Base-by-base conservation (phyloP, 1,140 invertebrate genomes). In the Melanaphis sacchari region DNA sequence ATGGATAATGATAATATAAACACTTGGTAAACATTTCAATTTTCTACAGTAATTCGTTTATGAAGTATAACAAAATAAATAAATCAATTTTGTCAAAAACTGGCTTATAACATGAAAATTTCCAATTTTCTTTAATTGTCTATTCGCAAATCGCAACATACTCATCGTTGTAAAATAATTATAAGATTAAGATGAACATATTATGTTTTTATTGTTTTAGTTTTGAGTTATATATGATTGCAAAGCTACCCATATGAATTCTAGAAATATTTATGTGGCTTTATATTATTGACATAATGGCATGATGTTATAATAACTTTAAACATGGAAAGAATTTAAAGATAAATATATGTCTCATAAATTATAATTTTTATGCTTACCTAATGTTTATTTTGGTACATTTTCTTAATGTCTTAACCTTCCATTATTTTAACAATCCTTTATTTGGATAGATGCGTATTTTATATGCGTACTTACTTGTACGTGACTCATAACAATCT, bases 351-450 rank as follows among this genome's bases (percentile, higher is more conserved):
- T 18, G 31, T 18, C 59, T 76, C 59, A n/a, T 76, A n/a, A 76
- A 76, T 76, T 76, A 76, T n/a, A 76, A 76, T 76, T 18, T 4
- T n/a, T 76, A 76, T 49, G 46, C 59, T 76, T n/a, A 76, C 15
- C 4, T n/a, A n/a, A 76, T 76, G 59, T 76, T 76, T 76, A 76
- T 15, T 76, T 76, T 49, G 46, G 46, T 49, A 49, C 59, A n/a
- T 7, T 76, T 76, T 52, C n/a, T 18, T n/a, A 49, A 21, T 49
- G 2, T 49, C 18, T 18, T 49, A 49, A 59, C n/a, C 11, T 36
- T 76, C 15, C n/a, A 76, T 76, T 76, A 76, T n/a, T n/a, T 76
- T 76, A 76, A n/a, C 59, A 76, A n/a, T 76, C 59, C 59, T 76
- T n/a, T 76, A 76, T 76, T 76, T 76, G 59, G 59, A 76, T 36